Conservation (phyloP, 1,140 invertebrate genomes). For the Ceratosolen solmsi region DNA sequence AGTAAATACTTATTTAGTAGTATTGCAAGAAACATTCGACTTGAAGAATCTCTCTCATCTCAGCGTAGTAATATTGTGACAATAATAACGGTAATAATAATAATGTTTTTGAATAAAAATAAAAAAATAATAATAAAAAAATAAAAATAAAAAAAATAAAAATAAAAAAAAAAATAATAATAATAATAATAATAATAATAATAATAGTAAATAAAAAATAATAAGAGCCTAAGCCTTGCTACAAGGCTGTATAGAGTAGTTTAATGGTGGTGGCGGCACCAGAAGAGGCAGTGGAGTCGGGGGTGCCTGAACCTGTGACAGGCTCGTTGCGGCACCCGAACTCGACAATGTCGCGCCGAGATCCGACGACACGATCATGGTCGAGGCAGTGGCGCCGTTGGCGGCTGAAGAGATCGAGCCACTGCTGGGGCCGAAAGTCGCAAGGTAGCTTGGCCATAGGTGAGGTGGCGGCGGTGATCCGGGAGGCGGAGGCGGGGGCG, state of each 20-base stretch:
- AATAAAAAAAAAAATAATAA: too few species aligned
- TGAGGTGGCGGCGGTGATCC: constrained; percentile 75
- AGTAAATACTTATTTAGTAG: constrained; percentile 21
- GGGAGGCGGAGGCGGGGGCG: constrained; percentile 75
- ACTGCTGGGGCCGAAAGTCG: constrained; percentile 62
- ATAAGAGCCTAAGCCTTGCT: constrained; percentile 64
- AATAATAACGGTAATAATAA: constrained; percentile 2
- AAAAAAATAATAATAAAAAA: too few species aligned
- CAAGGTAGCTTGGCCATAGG: constrained; percentile 73
- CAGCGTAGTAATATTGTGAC: background rate
- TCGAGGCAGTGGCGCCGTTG: background rate
- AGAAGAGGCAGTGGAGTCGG: constrained; percentile 70
- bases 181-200: background rate
- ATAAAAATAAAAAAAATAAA: too few species aligned
- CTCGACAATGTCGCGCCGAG: constrained; percentile 38
- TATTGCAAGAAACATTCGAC: constrained; percentile 12
- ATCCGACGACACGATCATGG: background rate
- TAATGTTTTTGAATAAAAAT: background rate
- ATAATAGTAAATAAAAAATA: background rate
- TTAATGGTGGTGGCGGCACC: constrained; percentile 69
- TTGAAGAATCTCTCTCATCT: background rate
- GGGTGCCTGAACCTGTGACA: constrained; percentile 57
- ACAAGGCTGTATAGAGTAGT: constrained; percentile 70
- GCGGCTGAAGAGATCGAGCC: background rate
- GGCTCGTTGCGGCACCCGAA: constrained; percentile 9